Base-by-base conservation (phyloP, 2,888 invertebrate species). In the Troides helena region DNA sequence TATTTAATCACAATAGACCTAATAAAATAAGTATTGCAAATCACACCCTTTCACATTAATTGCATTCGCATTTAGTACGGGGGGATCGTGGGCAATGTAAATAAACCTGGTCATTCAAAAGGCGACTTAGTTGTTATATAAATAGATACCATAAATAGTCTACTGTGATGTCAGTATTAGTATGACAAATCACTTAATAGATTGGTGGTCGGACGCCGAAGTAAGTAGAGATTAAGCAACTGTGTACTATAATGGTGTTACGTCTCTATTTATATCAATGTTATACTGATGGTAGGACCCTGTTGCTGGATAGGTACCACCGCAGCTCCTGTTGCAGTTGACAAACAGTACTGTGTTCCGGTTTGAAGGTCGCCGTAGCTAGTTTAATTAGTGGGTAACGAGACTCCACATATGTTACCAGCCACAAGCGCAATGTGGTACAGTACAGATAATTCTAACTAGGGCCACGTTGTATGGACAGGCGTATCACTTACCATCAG, bases 11-110 rank as follows among this genome's bases (percentile, higher is more conserved):
- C 80, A 78, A 85, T 83, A 81, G 80, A 81, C 82, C 86, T 88
- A 90, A 91, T 90, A 90, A 87, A 89, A 89, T 90, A 87, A 87
- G 87, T 82, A 86, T 88, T 85, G 85, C 80, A 85, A 88, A 88
- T 87, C 86, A 84, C 86, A 89, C 90, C 91, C 90, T 87, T 88
- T 87, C 83, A 73, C 74, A 78, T 78, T 85, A 87, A 88, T 87
- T 84, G 82, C 76, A 82, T 85, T 87, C 82, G 80, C 80, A 82
- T 76, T 81, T 80, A 77, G 72, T 74, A 73, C 75, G 75, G 74
- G 74, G 78, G 78, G 81, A 80, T 74, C 71, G 80, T 57, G 18
- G 58, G 60, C 23, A 78, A 59, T 72, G 64, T 74, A 67, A n/a
- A 10, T 59, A 36, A 36, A 39, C 6, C 21, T 46, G 7, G 30